These are phyloP conservation scores for Montipora foliosa DNA, from an alignment of 64 coral and sea anemone species.

Conservation along the genomic window DNA sequence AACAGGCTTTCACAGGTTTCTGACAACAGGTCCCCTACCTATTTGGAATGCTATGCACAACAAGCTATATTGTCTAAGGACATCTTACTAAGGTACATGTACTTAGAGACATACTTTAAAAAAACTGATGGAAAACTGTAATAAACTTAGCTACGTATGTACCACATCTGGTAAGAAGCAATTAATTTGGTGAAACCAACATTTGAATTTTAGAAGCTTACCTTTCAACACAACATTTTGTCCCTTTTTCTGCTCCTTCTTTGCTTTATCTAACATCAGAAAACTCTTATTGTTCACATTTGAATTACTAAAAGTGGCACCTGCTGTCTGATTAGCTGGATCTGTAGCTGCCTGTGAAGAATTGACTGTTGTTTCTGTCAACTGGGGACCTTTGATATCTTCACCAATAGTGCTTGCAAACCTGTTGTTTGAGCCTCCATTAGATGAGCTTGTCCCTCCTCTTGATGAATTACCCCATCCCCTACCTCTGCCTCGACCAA, in stretches of 20 bases:
- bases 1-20: no score
- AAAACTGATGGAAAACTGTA: no score
- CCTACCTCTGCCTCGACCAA: not conserved
- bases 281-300: not conserved
- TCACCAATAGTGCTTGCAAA: not conserved
- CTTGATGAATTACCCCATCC: not conserved
- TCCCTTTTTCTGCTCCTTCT: slow-evolving; percentile 1
- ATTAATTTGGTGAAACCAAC: not conserved
- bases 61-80: no score
- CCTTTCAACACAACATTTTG: slow-evolving; percentile 10
- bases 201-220: not conserved
- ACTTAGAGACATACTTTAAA: no score
- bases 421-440: not conserved
- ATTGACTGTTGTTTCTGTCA: no score
- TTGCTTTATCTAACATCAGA: not conserved
- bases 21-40: no score
- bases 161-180: no score
- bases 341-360: not conserved
- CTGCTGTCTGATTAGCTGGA: not conserved
- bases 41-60: no score
- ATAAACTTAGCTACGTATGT: no score
- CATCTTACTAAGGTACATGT: no score
- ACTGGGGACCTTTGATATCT: not conserved
- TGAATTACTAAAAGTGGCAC: not conserved
- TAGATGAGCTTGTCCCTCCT: not conserved